Evolutionary conservation across 2,888 invertebrate species (phyloP), one percentile per base, ranked within the genome.

Genomic region (Caenorhabditis doughertyi): DNA sequence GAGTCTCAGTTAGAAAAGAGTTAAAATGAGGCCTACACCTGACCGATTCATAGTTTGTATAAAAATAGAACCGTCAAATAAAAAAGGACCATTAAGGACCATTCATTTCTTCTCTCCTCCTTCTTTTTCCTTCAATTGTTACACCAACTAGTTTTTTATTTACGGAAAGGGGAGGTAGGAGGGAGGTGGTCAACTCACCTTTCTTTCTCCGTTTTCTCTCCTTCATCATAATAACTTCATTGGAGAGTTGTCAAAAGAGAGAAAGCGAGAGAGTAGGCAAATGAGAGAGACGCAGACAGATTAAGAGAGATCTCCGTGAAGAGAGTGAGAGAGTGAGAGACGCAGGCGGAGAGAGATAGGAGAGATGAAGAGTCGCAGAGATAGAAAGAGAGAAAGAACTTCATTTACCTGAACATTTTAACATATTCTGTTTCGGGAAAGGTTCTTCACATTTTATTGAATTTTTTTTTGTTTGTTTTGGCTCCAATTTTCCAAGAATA

Each of bases 161-260:
- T 7, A 13, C 39, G 39, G 11, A 39, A 39, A 13, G 2, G 39
- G 16, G 39, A 39, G 39, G 3, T 13, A 39, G 13, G 39, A 39
- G 39, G 13, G 39, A 39, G 16, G 39, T 39, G 39, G 39, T 39
- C 39, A 39, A 13, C 39, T 39, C 39, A 39, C 39, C 39, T 39
- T 39, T 11, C 39, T 39, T 13, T 13, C 42, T 42, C 18, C 13
- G 5, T 18, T 47, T 47, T 39, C 13, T 18, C 44, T 47, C 18
- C 18, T 47, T 18, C 44, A 3, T 18, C 44, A 47, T 18, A n/a
- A 18, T 18, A 47, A n/a, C 44, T 47, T 18, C 18, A n/a, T n/a
- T n/a, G n/a, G n/a, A n/a, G n/a, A 47, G 44, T 47, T 47, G 44
- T 47, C 44, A 47, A 47, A n/a, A n/a, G n/a, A n/a, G 35, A 47